A percentile compares a stretch with the other conserved stretches of the same genome.
Conservation (phyloP, 1,140 invertebrate genomes). For the Philopotamus ludificatus region DNA sequence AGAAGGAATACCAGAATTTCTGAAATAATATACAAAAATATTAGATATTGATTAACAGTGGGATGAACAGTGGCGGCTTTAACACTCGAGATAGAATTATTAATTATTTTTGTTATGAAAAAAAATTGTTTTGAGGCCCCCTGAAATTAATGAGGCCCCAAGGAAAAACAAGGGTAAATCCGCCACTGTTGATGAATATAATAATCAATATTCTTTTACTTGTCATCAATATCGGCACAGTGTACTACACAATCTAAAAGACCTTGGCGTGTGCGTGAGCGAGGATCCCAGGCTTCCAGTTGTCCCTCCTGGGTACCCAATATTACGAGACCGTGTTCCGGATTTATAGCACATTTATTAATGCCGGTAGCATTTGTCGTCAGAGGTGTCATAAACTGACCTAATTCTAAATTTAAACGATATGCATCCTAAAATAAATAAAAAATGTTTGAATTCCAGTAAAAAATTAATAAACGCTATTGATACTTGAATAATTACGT, state of each 20-base stretch:
- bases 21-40: slow-evolving; percentile 47
- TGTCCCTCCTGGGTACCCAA: slow-evolving; percentile 89
- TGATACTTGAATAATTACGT: slow-evolving; percentile 39
- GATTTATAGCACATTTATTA: slow-evolving; percentile 87
- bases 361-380: slow-evolving; percentile 72
- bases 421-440: slow-evolving; percentile 74
- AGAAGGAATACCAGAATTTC: slow-evolving; percentile 67
- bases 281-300: slow-evolving; percentile 95
- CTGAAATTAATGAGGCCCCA: too few relatives aligned
- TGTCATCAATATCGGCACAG: slow-evolving; percentile 60
- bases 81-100: neutral
- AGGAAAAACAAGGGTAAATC: neutral
- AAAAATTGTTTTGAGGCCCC: too few relatives aligned
- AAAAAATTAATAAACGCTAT: neutral
- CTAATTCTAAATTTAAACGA: slow-evolving; percentile 92
- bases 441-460: slow-evolving; percentile 26
- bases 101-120: too few relatives aligned
- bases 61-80: neutral
- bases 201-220: slow-evolving; percentile 48
- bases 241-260: slow-evolving; percentile 84
- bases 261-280: slow-evolving; percentile 72
- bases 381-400: slow-evolving; percentile 87
- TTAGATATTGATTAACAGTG: neutral
- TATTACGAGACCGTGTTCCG: slow-evolving; percentile 81
- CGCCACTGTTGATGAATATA: slow-evolving; percentile 5